phyloP scores from a whole-genome alignment of 2,797 vertebrate species.

The Phylloscopus collybita region DNA sequence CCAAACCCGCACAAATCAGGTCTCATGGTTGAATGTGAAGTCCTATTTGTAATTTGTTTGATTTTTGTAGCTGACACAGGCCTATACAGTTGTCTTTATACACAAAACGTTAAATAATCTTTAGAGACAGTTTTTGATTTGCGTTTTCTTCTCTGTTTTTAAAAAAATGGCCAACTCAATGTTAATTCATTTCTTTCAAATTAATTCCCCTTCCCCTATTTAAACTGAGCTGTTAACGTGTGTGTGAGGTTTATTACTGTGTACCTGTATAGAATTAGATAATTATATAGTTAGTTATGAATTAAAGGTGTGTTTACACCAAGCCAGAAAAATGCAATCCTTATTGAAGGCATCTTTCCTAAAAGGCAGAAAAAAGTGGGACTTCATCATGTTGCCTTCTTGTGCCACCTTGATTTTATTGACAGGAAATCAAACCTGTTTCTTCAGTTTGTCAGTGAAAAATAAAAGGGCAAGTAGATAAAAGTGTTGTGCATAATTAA shows the following conservation, averaged over 20 bases:
- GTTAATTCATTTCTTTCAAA: not conserved
- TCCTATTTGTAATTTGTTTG: not conserved
- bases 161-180: not conserved
- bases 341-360: not conserved
- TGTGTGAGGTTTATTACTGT: not conserved
- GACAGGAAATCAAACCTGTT: not conserved
- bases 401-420: not conserved
- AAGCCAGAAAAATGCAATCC: not conserved
- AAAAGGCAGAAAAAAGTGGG: not conserved
- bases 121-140: slow-evolving; percentile 9
- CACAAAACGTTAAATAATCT: not conserved
- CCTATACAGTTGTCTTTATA: not conserved
- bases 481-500: not conserved
- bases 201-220: not conserved
- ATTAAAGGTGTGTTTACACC: not conserved
- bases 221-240: not conserved
- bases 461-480: not conserved
- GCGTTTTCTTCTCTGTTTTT: not conserved
- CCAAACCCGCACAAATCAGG: not conserved
- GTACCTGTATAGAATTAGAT: not conserved
- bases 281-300: not conserved
- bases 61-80: not conserved
- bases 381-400: not conserved
- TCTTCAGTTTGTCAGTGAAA: not conserved
- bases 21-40: not conserved